Conservation (phyloP, 2,888 invertebrate species). For the Conomelus anceps region DNA sequence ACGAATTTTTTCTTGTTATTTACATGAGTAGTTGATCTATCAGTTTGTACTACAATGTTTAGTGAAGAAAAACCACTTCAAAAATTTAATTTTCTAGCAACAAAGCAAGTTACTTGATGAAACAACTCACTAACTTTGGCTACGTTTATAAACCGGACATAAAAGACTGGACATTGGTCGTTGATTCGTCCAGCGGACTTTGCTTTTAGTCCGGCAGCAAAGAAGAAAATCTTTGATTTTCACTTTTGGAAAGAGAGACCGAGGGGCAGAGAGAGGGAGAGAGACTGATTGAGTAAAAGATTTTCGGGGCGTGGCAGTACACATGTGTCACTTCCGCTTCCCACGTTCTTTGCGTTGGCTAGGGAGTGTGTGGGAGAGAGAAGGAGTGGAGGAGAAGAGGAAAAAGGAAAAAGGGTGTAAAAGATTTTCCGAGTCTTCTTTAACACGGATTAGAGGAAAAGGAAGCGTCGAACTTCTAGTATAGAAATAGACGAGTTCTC, state of each 20-base stretch:
- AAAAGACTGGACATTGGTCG: too few species aligned
- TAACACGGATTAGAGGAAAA: not conserved
- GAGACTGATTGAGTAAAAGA: not conserved
- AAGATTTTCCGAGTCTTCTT: not conserved
- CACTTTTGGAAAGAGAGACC: not conserved
- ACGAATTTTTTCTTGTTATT: too few species aligned
- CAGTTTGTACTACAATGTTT: too few species aligned
- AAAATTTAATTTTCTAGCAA: too few species aligned
- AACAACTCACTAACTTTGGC: too few species aligned
- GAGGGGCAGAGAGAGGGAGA: not conserved
- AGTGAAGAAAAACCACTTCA: too few species aligned
- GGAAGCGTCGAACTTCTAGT: not conserved
- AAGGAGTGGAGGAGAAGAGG: not conserved
- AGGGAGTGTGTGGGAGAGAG: not conserved
- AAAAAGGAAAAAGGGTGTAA: not conserved
- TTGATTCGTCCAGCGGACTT: not conserved
- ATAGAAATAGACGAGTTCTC: not conserved
- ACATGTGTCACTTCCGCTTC: not conserved
- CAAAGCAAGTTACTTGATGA: too few species aligned
- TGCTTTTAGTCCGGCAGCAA: not conserved
- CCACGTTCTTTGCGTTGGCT: not conserved
- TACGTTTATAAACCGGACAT: too few species aligned
- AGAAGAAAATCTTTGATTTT: not conserved
- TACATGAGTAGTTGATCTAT: too few species aligned
- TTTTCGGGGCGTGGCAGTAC: not conserved